A percentile compares a stretch with the other conserved stretches of the same genome.
Conservation (phyloP, 2,888 invertebrate species). For the Eilema sororculum region DNA sequence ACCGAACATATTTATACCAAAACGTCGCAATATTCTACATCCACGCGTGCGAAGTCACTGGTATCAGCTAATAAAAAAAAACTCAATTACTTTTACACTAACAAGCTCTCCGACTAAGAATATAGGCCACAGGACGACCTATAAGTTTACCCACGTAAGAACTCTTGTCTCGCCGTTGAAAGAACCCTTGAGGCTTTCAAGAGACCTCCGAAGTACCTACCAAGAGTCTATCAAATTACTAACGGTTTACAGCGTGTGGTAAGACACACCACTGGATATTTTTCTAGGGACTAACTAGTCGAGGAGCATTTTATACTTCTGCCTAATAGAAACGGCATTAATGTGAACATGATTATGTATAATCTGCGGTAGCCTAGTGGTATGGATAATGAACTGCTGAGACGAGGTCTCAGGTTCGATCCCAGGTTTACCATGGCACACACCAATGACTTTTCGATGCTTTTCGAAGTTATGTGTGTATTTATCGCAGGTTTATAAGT, state of each 20-base stretch:
- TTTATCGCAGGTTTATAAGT: too few species aligned
- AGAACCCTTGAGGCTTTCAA: conserved; percentile 31
- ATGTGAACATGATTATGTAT: too few species aligned
- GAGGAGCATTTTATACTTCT: not conserved
- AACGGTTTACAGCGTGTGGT: conserved; percentile 27
- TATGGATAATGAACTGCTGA: too few species aligned
- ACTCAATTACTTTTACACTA: conserved; percentile 1
- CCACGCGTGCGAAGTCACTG: too few species aligned
- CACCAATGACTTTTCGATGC: too few species aligned
- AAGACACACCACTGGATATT: not conserved
- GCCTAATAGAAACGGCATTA: too few species aligned
- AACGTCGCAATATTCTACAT: too few species aligned
- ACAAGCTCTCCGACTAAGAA: not conserved
- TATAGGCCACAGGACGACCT: conserved; percentile 14
- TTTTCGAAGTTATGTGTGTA: too few species aligned
- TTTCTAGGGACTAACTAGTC: not conserved
- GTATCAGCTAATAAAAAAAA: not conserved
- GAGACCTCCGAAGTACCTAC: conserved; percentile 31
- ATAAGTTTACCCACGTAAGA: conserved; percentile 39
- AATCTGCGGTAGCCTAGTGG: too few species aligned
- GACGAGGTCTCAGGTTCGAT: too few species aligned
- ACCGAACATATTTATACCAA: too few species aligned
- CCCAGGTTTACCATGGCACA: too few species aligned
- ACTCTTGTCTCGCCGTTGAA: conserved; percentile 24
- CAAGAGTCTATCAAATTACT: conserved; percentile 52